Evolutionary conservation across 2,113 vertebrate genomes (phyloP).

Genomic region (Copsychus sechellarum): DNA sequence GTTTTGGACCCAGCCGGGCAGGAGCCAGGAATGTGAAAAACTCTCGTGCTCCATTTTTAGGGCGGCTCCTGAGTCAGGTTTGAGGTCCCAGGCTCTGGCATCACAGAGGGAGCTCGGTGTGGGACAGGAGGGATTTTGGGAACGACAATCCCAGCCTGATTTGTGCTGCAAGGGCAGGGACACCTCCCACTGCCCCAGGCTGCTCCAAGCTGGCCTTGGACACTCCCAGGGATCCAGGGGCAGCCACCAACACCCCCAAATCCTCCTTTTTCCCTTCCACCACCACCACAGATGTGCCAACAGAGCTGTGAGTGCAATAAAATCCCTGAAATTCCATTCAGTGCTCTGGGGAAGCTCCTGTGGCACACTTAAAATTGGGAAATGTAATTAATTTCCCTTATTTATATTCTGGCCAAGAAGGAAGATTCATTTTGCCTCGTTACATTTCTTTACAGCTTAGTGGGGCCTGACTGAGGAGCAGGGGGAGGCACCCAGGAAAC

Average conservation of each 20-base stretch:
- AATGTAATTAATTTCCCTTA: constrained; percentile 26
- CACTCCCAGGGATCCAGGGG: background rate
- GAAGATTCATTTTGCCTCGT: background rate
- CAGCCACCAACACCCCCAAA: background rate
- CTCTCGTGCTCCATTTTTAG: background rate
- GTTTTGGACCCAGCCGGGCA: background rate
- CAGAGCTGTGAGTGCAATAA: background rate
- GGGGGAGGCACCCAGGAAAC: background rate
- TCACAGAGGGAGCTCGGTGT: no score
- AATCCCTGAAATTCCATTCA: background rate
- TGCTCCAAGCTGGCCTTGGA: no score
- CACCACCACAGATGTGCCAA: fast-evolving
- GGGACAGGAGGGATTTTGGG: no score
- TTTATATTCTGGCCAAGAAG: background rate
- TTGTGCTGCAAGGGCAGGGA: no score
- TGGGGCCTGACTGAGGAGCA: background rate
- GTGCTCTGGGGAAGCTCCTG: background rate
- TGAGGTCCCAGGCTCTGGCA: background rate
- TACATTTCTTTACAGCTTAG: background rate
- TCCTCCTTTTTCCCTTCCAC: no score
- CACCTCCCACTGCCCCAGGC: no score
- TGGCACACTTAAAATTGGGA: background rate
- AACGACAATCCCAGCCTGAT: no score
- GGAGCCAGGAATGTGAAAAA: background rate
- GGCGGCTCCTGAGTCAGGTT: background rate